Evolutionary conservation across 2,888 invertebrate species (phyloP), one percentile per base, ranked within the genome.

Genomic region (Hypomecis punctinalis): DNA sequence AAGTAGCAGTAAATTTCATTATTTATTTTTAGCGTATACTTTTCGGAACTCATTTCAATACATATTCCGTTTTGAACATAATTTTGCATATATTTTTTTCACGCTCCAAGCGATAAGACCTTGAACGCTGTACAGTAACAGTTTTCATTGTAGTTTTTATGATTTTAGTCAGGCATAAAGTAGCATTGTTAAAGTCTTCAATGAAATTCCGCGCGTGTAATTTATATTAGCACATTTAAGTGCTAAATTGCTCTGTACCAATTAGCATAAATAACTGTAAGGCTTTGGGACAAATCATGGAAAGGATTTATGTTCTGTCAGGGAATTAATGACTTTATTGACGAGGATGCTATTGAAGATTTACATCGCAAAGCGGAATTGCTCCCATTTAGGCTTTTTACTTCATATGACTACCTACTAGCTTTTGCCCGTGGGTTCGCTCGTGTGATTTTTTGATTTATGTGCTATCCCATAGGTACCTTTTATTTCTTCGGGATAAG

Each of bases 371-470:
- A 43, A 13, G 5, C 33, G 33, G 43, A 48, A 58, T 43, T 43
- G 39, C 45, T 46, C n/a, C 10, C 6, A 10, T 46, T 48, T 11
- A 37, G 51, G 52, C 5, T 42, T 58, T 58, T 63, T 39, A 40
- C 9, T 59, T 72, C 75, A 76, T 61, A 76, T 61, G 51, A 55
- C n/a, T 57, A n/a, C n/a, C n/a, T n/a, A n/a, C n/a, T n/a, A n/a
- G n/a, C n/a, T n/a, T n/a, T n/a, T n/a, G n/a, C n/a, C n/a, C n/a
- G n/a, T n/a, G n/a, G n/a, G n/a, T n/a, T n/a, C n/a, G n/a, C n/a
- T n/a, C n/a, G n/a, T n/a, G n/a, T n/a, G n/a, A n/a, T n/a, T n/a
- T n/a, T n/a, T n/a, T n/a, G n/a, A n/a, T n/a, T n/a, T n/a, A n/a
- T n/a, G n/a, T n/a, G n/a, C n/a, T n/a, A n/a, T n/a, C n/a, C n/a